Evolutionary conservation across 2,888 invertebrate species (phyloP).

Genomic region (Euplexia lucipara): DNA sequence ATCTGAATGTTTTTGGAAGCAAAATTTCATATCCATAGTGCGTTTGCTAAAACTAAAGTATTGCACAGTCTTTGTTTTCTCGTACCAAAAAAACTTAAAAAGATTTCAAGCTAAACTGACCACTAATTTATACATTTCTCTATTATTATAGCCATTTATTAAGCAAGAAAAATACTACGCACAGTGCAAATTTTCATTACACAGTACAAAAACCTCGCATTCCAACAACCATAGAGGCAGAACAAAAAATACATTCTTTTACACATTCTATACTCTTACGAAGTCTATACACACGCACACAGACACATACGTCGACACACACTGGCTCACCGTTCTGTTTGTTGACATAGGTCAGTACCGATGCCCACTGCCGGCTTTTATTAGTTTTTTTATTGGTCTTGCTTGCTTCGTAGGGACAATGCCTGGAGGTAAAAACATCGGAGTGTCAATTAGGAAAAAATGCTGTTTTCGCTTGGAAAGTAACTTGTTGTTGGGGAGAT

Average conservation of each 20-base stretch:
- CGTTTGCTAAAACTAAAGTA: too few relatives aligned
- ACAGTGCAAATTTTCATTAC: conserved; percentile 47
- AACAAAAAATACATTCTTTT: conserved; percentile 60
- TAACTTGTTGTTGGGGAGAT: conserved; percentile 4
- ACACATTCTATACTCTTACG: conserved; percentile 59
- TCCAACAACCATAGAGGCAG: conserved; percentile 31
- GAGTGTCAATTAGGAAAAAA: conserved; percentile 63
- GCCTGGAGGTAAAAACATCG: conserved; percentile 43
- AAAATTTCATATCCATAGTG: too few relatives aligned
- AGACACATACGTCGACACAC: conserved; percentile 57
- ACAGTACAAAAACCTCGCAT: conserved; percentile 45
- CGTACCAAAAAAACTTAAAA: not conserved
- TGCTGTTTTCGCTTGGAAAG: conserved; percentile 24
- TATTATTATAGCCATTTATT: conserved; percentile 16
- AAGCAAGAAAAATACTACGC: conserved; percentile 22
- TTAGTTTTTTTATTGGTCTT: conserved; percentile 74
- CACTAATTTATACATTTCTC: not conserved
- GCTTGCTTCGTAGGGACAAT: conserved; percentile 59
- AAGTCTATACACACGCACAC: conserved; percentile 56
- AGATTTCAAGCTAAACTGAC: not conserved
- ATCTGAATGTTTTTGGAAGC: too few relatives aligned
- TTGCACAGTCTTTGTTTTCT: too few relatives aligned
- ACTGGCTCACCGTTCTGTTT: conserved; percentile 72
- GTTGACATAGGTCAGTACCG: conserved; percentile 89
- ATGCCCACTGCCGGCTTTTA: conserved; percentile 69